Percentiles rank a stretch among this genome's conserved stretches.
phyloP scores from a whole-genome alignment of 2,113 vertebrate species.

The Apodemus speciosus region DNA sequence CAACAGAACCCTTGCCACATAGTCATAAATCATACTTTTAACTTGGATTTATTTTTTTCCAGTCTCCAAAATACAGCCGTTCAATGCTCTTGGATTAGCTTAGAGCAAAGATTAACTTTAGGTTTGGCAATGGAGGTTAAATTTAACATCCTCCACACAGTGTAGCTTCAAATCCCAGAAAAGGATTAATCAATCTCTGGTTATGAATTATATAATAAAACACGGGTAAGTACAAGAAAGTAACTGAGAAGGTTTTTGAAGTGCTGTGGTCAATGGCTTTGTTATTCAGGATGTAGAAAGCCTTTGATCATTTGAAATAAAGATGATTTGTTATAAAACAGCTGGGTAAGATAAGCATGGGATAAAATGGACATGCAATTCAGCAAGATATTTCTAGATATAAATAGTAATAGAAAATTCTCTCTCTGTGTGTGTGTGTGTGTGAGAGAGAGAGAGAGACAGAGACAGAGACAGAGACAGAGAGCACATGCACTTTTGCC shows the following conservation, averaged over 20 bases:
- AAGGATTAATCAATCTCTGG: neutral
- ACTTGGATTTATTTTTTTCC: conserved; percentile 43
- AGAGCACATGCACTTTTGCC: neutral
- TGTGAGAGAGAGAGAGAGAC: too few species aligned
- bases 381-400: neutral
- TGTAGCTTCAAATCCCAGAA: neutral
- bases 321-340: neutral
- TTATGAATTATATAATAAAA: conserved; percentile 13
- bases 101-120: conserved; percentile 35
- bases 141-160: neutral
- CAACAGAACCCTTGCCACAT: neutral
- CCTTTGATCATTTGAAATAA: neutral
- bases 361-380: neutral
- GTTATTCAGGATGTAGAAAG: neutral
- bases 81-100: conserved; percentile 9
- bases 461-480: too few species aligned
- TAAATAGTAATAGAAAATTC: neutral
- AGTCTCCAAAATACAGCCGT: conserved; percentile 41
- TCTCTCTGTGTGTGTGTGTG: neutral
- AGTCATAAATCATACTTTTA: conserved; percentile 55
- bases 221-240: neutral
- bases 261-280: neutral
- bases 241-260: conserved; percentile 18
- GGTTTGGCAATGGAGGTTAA: neutral
- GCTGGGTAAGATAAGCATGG: neutral